These are phyloP conservation scores for Drosophila multiciliata DNA, from an alignment of 2,888 invertebrate genomes.

Conservation along the genomic window DNA sequence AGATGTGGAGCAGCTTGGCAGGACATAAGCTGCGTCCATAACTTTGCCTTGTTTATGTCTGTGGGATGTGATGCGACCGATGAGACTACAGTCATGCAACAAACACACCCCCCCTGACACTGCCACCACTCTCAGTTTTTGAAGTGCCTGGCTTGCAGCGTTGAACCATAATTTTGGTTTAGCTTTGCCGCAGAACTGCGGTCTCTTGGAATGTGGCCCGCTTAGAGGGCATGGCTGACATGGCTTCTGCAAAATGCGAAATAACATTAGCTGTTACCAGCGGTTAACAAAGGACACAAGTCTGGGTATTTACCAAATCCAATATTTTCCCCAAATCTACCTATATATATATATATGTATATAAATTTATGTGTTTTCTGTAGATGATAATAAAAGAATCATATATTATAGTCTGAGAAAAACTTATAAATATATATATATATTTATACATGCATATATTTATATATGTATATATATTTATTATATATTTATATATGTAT, in stretches of 20 bases:
- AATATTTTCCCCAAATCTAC: not conserved
- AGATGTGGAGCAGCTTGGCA: conserved; percentile 58
- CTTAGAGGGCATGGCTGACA: not conserved
- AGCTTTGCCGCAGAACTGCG: conserved; percentile 13
- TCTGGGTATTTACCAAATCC: not conserved
- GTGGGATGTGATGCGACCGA: conserved; percentile 79
- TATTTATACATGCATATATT: not conserved
- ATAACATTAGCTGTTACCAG: not conserved
- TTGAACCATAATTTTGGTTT: conserved; percentile 30
- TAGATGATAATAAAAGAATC: not conserved
- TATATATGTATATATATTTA: not conserved
- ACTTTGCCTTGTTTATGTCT: conserved; percentile 82
- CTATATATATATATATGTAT: not conserved
- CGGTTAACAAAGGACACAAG: not conserved
- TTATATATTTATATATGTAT: not conserved
- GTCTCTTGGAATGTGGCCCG: conserved; percentile 8
- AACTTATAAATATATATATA: not conserved
- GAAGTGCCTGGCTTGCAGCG: conserved; percentile 17
- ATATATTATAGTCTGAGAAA: not conserved
- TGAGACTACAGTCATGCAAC: conserved; percentile 51
- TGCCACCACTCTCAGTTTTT: not conserved
- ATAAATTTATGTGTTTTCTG: not conserved
- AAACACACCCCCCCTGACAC: not conserved
- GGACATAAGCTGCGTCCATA: conserved; percentile 78
- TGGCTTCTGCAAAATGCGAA: not conserved